phyloP scores from a whole-genome alignment of 2,888 invertebrate species.

The Conomelus anceps region DNA sequence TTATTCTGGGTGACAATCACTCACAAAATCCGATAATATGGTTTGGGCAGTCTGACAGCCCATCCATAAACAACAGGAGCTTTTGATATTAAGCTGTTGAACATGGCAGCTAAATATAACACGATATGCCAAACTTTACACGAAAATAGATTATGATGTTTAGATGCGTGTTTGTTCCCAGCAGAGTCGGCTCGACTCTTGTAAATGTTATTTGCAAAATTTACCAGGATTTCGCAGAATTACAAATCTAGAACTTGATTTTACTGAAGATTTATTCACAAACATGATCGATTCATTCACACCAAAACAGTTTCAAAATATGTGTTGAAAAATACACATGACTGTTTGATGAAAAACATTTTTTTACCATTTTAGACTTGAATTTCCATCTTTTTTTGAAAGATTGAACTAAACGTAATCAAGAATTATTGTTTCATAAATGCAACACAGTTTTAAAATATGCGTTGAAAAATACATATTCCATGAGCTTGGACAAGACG shows the following conservation, averaged over 20 bases:
- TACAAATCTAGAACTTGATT: not conserved
- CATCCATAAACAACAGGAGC: not conserved
- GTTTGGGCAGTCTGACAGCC: not conserved
- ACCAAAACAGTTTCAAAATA: no score
- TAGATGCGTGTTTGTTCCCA: not conserved
- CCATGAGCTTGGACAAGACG: no score
- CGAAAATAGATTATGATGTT: not conserved
- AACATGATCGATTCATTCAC: not conserved
- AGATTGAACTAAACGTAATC: no score
- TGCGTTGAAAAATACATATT: no score
- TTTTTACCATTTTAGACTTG: no score
- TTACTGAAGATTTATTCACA: not conserved
- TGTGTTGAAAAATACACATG: no score
- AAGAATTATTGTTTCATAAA: no score
- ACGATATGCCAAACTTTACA: not conserved
- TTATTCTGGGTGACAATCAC: no score
- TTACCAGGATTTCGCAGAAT: not conserved
- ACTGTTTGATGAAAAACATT: no score
- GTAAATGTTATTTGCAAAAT: not conserved
- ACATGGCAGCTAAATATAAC: not conserved
- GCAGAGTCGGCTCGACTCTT: not conserved
- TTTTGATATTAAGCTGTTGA: not conserved
- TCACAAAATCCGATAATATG: not conserved
- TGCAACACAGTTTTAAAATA: no score
- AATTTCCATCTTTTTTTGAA: no score